Percentiles rank a stretch among this genome's conserved stretches.
These are phyloP conservation scores for Palythoa caribaeorum DNA, from an alignment of 92 coral and sea anemone genomes.

Conservation along the genomic window DNA sequence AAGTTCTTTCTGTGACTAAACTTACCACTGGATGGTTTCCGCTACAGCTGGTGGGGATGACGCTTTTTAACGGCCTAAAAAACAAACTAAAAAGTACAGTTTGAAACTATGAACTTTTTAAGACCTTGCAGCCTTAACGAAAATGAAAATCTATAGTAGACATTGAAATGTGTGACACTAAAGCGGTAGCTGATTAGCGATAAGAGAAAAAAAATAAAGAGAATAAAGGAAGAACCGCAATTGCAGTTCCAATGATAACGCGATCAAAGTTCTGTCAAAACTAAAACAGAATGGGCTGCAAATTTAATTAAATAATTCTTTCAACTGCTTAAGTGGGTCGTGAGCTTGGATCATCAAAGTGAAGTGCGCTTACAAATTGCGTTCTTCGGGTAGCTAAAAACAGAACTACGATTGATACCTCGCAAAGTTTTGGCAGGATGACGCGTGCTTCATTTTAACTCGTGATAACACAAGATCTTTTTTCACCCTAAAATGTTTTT, in stretches of 20 bases:
- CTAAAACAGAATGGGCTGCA: slow-evolving; percentile 49
- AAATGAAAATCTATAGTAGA: neutral
- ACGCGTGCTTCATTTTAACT: slow-evolving; percentile 53
- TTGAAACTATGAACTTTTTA: slow-evolving; percentile 21
- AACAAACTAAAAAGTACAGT: neutral
- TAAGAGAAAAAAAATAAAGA: neutral
- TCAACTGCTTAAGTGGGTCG: slow-evolving; percentile 96
- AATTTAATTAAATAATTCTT: slow-evolving; percentile 92
- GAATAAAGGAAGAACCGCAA: neutral
- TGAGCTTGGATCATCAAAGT: slow-evolving; percentile 82
- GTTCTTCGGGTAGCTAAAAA: slow-evolving; percentile 26
- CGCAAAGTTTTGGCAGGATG: slow-evolving; percentile 38
- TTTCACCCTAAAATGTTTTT: slow-evolving; percentile 96
- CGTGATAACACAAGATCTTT: slow-evolving; percentile 81
- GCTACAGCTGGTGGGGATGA: neutral
- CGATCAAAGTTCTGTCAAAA: slow-evolving; percentile 18
- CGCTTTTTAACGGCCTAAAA: neutral
- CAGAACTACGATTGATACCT: neutral
- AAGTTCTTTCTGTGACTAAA: neutral
- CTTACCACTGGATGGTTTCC: slow-evolving; percentile 14
- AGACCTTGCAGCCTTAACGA: neutral
- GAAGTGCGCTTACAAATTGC: slow-evolving; percentile 71
- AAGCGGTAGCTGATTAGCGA: neutral
- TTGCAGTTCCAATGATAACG: slow-evolving; percentile 2
- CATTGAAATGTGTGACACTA: neutral